phyloP scores from a whole-genome alignment of 2,113 vertebrate genomes.

The Peromyscus leucopus region DNA sequence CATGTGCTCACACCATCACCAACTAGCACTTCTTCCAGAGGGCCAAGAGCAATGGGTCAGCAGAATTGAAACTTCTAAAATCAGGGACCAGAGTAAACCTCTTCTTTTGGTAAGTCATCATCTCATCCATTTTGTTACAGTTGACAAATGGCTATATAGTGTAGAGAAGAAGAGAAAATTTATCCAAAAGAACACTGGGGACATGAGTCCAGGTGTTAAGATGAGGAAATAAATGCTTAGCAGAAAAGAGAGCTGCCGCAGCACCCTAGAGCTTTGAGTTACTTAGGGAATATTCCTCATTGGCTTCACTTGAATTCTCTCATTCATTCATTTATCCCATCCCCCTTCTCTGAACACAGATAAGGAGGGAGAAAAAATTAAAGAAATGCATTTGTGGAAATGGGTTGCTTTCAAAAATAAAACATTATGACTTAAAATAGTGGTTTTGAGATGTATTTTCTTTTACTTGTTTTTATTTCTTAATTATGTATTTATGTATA shows the following conservation, averaged over 20 bases:
- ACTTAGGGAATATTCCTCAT: background rate
- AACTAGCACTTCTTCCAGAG: background rate
- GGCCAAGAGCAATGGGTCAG: background rate
- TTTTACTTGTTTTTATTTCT: background rate
- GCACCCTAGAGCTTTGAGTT: background rate
- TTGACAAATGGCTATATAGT: background rate
- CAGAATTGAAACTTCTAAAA: background rate
- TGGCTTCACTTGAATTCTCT: background rate
- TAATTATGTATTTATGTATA: background rate
- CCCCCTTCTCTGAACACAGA: background rate
- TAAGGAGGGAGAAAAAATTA: background rate
- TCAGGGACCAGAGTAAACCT: background rate
- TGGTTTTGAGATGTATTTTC: background rate
- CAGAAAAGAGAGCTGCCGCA: background rate
- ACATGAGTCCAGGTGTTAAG: background rate
- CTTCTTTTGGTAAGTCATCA: background rate
- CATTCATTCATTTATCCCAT: background rate
- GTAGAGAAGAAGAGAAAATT: background rate
- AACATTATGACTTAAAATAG: background rate
- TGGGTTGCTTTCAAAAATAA: background rate
- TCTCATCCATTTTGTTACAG: background rate
- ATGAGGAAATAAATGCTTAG: background rate
- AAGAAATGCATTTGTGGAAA: background rate
- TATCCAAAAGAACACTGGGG: background rate
- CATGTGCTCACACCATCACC: too few species aligned